phyloP scores from a whole-genome alignment of 2,113 vertebrate species.

The Pogona vitticeps region DNA sequence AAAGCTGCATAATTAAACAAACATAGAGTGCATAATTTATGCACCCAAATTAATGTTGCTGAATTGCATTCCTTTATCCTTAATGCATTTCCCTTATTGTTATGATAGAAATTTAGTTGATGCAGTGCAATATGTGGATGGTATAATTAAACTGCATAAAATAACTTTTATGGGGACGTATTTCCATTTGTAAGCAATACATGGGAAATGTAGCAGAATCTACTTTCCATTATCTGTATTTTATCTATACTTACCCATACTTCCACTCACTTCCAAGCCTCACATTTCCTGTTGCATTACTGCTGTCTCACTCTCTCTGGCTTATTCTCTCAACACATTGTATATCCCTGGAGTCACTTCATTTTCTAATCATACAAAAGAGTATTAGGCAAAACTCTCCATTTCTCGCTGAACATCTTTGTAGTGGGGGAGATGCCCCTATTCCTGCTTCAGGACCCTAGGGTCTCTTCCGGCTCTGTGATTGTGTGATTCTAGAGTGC shows the following conservation, averaged over 20 bases:
- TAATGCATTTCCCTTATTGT: constrained; percentile 64
- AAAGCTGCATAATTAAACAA: constrained; percentile 64
- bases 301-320: not conserved
- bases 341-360: not conserved
- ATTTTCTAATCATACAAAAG: not conserved
- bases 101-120: constrained; percentile 64
- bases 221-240: constrained; percentile 21
- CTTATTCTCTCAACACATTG: not conserved
- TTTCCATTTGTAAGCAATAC: constrained; percentile 50
- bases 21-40: constrained; percentile 70
- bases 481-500: too few species aligned
- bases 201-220: constrained; percentile 21
- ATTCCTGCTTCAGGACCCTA: too few species aligned
- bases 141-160: constrained; percentile 66
- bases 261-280: not conserved
- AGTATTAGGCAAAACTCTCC: not conserved
- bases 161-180: constrained; percentile 48
- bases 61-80: constrained; percentile 65
- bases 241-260: constrained; percentile 7
- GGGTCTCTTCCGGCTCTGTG: too few species aligned
- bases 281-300: not conserved
- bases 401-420: not conserved
- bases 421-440: too few species aligned
- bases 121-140: constrained; percentile 58
- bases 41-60: constrained; percentile 66